Evolutionary conservation across 2,888 invertebrate genomes (phyloP), one percentile per base, ranked within the genome.

Genomic region (Gastracanthus pulcherrimus): DNA sequence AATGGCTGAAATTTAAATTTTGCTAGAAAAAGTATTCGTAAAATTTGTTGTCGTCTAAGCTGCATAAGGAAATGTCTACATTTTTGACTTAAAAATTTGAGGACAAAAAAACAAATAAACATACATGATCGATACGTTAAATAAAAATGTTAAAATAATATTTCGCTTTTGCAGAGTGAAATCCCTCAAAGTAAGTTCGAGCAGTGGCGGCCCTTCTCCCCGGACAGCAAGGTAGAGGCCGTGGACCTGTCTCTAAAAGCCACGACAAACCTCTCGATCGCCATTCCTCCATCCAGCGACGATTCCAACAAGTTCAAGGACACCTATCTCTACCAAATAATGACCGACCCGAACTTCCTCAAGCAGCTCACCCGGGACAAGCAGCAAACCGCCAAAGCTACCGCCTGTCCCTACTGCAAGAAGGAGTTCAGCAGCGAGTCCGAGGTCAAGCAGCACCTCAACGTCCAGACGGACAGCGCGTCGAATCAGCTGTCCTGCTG

Each of bases 301-400:
- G 62, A 66, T 16, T 19, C 16, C 55, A 80, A 81, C 45, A 87
- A 84, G 34, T 84, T 89, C 23, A 88, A 89, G 76, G 86, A 89
- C 41, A 89, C 90, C 2, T 88, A 88, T 64, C 86, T 91, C 0
- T 91, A 90, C 58, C 88, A 90, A 60, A 89, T 91, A 67, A 88
- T 91, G 87, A 91, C 90, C 0, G 90, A 91, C 77, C 89, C 91
- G 3, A 84, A 85, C 11, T 89, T 91, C 66, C 76, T 89, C 16
- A 87, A 88, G 4, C 89, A 85, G 69, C 67, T 83, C n/a, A 67
- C 34, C 4, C 75, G 75, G 23, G 80, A 80, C 0, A 80, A 76
- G 70, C 82, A 77, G 45, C 29, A n/a, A 3, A 11, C 3, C 76
- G 26, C 58, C 75, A 79, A 62, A 71, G 74, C 62, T 67, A n/a